phyloP scores from a whole-genome alignment of 2,113 vertebrate genomes.

The Nothocercus nigrocapillus region DNA sequence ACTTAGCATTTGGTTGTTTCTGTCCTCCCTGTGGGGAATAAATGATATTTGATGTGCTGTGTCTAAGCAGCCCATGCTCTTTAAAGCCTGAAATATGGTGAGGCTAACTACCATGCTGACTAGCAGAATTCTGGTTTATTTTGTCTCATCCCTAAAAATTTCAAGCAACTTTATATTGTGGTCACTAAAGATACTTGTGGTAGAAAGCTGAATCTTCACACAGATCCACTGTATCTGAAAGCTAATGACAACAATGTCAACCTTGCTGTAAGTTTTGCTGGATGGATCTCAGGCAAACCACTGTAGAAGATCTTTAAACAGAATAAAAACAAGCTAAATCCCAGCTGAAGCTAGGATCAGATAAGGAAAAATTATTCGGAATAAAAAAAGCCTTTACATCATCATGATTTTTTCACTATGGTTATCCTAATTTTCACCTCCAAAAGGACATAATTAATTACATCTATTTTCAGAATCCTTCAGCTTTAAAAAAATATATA shows the following conservation, averaged over 20 bases:
- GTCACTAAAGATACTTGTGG: background rate
- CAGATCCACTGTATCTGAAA: constrained; percentile 14
- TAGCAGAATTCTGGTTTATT: background rate
- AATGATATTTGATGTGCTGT: background rate
- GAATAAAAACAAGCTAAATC: background rate
- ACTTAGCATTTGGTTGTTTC: background rate
- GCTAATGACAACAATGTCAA: background rate
- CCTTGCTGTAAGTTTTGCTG: background rate
- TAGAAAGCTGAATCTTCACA: constrained; percentile 23
- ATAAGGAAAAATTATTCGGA: background rate
- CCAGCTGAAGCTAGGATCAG: constrained; percentile 36
- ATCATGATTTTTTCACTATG: background rate
- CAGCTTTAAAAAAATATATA: background rate
- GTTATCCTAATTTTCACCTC: background rate
- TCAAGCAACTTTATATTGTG: background rate
- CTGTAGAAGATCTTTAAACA: background rate
- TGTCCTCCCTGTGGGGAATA: background rate
- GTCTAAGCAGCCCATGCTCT: background rate
- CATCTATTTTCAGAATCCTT: background rate
- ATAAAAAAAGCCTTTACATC: background rate
- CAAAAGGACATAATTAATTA: background rate
- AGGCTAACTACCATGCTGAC: background rate
- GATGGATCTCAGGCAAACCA: constrained; percentile 13
- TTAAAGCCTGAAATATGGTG: background rate
- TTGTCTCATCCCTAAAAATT: background rate